Conservation (phyloP, 2,113 vertebrate genomes). For the Sus scrofa region DNA sequence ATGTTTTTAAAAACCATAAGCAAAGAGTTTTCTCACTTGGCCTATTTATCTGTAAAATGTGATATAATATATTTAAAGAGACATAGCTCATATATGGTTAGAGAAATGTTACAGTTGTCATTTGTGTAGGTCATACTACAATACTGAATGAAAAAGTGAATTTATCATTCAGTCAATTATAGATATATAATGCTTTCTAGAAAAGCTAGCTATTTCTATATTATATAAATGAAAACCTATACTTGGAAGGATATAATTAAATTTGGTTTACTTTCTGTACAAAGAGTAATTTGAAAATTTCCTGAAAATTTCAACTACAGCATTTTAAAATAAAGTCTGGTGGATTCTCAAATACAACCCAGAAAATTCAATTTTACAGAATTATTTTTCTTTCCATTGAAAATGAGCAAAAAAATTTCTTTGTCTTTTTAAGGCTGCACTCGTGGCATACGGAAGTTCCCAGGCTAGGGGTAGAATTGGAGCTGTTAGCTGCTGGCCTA, state of each 20-base stretch:
- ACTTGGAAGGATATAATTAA: slow-evolving; percentile 13
- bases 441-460: no score
- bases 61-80: not conserved
- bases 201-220: not conserved
- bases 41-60: not conserved
- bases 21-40: not conserved
- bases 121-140: not conserved
- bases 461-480: no score
- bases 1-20: not conserved
- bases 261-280: not conserved
- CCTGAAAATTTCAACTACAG: not conserved
- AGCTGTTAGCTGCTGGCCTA: no score
- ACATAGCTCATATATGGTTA: not conserved
- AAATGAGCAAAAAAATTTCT: not conserved
- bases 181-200: not conserved
- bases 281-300: slow-evolving; percentile 21
- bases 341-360: slow-evolving; percentile 3
- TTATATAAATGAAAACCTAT: not conserved
- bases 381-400: not conserved
- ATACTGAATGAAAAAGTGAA: not conserved
- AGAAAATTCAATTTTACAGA: slow-evolving; percentile 12
- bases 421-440: no score
- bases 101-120: not conserved
- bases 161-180: not conserved
- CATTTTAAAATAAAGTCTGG: slow-evolving; percentile 9